Conservation (phyloP, 2,797 vertebrate genomes). For the Neostethus bicornis region DNA sequence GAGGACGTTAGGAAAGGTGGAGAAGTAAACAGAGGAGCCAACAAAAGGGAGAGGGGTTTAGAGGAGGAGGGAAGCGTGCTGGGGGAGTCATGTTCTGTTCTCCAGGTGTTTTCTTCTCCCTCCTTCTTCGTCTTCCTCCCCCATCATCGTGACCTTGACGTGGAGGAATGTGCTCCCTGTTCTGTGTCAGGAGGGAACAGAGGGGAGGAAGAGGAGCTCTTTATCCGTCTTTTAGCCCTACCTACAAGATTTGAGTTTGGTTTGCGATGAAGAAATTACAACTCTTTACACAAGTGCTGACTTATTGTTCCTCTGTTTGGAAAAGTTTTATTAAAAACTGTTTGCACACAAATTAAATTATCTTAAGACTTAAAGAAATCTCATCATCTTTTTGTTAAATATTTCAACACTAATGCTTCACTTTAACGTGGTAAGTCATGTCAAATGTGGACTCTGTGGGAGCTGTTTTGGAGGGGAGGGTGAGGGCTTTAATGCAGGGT, state of each 20-base stretch:
- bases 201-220: constrained; percentile 43
- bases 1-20: not conserved
- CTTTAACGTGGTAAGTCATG: no score
- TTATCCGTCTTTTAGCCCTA: constrained; percentile 49
- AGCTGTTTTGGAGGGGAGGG: no score
- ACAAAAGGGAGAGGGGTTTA: not conserved
- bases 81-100: constrained; percentile 57
- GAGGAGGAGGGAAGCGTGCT: constrained; percentile 24
- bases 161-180: constrained; percentile 77
- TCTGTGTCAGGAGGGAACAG: constrained; percentile 58
- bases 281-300: not conserved
- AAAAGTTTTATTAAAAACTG: constrained; percentile 27
- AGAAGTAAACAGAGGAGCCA: not conserved
- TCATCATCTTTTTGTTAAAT: no score
- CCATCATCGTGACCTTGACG: constrained; percentile 72
- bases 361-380: no score
- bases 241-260: constrained; percentile 20
- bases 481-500: no score
- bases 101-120: constrained; percentile 74
- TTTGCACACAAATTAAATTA: no score
- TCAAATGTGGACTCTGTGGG: no score
- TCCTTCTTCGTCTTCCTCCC: constrained; percentile 32
- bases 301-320: constrained; percentile 28
- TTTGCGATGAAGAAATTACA: constrained; percentile 3
- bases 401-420: no score